Evolutionary conservation across 2,113 vertebrate genomes (phyloP).

Genomic region (Grantiella picta): DNA sequence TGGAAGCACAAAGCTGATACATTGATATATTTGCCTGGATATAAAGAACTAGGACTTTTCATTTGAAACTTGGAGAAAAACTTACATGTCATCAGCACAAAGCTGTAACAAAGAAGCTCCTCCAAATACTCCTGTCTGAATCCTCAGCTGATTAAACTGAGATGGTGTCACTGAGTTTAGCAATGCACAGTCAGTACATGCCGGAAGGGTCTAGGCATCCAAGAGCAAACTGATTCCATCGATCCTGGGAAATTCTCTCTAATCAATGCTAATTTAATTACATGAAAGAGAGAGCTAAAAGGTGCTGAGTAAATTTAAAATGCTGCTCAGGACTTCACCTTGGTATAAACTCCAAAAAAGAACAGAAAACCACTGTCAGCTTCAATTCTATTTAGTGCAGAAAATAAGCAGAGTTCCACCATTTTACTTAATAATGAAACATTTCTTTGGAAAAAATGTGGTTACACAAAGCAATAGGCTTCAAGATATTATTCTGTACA

Average conservation of each 20-base stretch:
- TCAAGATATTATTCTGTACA: neutral
- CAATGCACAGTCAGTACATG: neutral
- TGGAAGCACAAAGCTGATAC: neutral
- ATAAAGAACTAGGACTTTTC: neutral
- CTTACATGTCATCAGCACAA: neutral
- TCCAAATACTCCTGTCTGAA: neutral
- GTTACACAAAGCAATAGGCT: neutral
- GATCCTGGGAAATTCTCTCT: neutral
- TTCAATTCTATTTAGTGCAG: neutral
- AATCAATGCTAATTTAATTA: neutral
- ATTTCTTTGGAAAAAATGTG: neutral
- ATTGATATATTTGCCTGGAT: neutral
- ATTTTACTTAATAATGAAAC: neutral
- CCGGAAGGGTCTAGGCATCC: neutral
- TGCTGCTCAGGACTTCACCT: neutral
- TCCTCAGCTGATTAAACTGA: neutral
- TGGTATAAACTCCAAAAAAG: neutral
- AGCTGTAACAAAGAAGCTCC: neutral
- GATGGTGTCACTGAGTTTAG: neutral
- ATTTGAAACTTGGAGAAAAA: neutral
- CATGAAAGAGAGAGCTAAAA: neutral
- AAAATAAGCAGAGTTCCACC: neutral
- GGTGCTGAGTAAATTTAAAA: neutral
- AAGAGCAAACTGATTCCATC: neutral
- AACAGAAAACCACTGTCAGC: neutral